Evolutionary conservation across 2,797 vertebrate genomes (phyloP).

Genomic region (Malacoraja senta): DNA sequence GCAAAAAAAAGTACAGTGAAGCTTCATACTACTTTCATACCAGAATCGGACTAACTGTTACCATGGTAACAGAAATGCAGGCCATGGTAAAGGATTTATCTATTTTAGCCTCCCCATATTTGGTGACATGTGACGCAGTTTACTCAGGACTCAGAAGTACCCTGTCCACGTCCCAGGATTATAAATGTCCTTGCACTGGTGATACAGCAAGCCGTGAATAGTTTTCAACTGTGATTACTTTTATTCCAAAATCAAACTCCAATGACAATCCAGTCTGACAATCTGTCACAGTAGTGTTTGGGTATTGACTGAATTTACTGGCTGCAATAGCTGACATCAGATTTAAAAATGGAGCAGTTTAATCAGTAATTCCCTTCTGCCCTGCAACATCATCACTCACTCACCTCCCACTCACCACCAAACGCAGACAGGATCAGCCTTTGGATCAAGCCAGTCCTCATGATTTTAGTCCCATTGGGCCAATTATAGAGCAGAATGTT

Average conservation of each 20-base stretch:
- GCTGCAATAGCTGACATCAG: background rate
- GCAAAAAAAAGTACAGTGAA: background rate
- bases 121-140: background rate
- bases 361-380: slow-evolving; percentile 21
- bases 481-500: slow-evolving; percentile 23
- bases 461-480: slow-evolving; percentile 28
- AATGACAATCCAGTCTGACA: background rate
- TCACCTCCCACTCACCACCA: slow-evolving; percentile 25
- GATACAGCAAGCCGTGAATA: background rate
- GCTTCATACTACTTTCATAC: background rate
- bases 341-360: background rate
- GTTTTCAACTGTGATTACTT: background rate
- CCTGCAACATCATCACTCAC: slow-evolving; percentile 17
- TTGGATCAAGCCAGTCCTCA: background rate
- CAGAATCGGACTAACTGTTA: background rate
- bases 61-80: background rate
- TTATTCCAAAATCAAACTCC: background rate
- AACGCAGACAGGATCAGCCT: background rate
- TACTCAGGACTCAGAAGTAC: background rate
- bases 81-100: background rate
- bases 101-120: background rate
- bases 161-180: background rate
- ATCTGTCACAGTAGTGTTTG: background rate
- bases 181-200: background rate
- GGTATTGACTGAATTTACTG: background rate